These are phyloP conservation scores for Psittacula derbiana DNA, from an alignment of 2,797 vertebrate genomes.

Conservation along the genomic window DNA sequence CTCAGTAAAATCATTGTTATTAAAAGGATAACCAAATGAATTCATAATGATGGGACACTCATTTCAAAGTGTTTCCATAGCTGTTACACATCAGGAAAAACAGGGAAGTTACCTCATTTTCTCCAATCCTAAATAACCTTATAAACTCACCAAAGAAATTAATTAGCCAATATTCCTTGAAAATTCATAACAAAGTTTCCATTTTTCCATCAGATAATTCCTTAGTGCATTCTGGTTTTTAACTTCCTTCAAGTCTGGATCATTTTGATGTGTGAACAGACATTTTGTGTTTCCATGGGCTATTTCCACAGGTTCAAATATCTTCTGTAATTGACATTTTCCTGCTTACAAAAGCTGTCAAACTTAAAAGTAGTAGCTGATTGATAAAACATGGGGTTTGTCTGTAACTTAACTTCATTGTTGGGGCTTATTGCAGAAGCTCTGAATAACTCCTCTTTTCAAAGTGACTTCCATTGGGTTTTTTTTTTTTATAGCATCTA, in stretches of 20 bases:
- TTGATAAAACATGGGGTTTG: conserved; percentile 64
- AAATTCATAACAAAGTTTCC: conserved; percentile 71
- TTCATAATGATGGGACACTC: conserved; percentile 58
- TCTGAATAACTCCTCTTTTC: conserved; percentile 20
- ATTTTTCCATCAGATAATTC: conserved; percentile 69
- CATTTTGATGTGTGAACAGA: conserved; percentile 70
- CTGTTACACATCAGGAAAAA: conserved; percentile 65
- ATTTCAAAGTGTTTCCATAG: conserved; percentile 67
- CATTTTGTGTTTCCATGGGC: conserved; percentile 68
- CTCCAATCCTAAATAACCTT: conserved; percentile 67
- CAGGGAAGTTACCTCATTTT: conserved; percentile 67
- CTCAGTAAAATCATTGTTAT: conserved; percentile 23
- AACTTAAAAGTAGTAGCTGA: conserved; percentile 55
- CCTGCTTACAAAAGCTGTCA: conserved; percentile 67
- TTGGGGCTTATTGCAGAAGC: background rate
- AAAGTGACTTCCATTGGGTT: background rate
- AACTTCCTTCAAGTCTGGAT: conserved; percentile 63
- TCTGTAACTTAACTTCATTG: conserved; percentile 55
- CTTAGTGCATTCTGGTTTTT: conserved; percentile 70
- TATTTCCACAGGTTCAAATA: conserved; percentile 71
- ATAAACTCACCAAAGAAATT: conserved; percentile 69
- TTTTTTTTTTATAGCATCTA: background rate
- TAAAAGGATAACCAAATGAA: conserved; percentile 56
- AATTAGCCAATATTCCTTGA: conserved; percentile 71
- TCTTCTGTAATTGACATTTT: conserved; percentile 68